These are phyloP conservation scores for Mionectes olivaceus DNA, from an alignment of 2,797 vertebrate genomes.

Conservation along the genomic window DNA sequence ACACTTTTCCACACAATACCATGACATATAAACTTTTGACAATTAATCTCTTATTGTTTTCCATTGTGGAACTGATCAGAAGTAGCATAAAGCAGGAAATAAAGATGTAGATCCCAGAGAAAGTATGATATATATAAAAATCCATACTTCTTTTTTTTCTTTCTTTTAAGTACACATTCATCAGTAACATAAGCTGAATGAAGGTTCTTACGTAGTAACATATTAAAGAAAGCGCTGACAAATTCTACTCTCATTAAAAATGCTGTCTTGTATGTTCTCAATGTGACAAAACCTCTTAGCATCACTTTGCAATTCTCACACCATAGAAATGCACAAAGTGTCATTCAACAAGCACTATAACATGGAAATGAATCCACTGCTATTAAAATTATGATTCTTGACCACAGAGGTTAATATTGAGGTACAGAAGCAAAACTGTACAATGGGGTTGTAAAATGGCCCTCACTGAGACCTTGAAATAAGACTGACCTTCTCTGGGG, in stretches of 20 bases:
- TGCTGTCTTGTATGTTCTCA: neutral
- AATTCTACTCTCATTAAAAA: neutral
- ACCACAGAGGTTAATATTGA: neutral
- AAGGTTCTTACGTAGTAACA: neutral
- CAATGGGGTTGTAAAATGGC: neutral
- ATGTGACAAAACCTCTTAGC: neutral
- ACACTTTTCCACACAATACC: neutral
- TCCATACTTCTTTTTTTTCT: neutral
- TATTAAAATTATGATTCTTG: slow-evolving; percentile 8
- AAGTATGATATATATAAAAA: neutral
- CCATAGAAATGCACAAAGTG: neutral
- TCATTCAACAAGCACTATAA: neutral
- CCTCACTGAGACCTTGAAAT: neutral
- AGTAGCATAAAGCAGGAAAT: neutral
- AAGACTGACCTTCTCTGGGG: neutral
- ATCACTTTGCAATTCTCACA: neutral
- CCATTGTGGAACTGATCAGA: neutral
- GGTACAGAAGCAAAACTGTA: neutral
- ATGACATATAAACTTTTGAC: neutral
- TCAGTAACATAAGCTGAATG: neutral
- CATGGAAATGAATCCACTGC: neutral
- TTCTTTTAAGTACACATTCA: neutral
- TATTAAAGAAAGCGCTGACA: neutral
- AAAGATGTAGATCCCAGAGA: neutral
- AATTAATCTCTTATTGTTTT: neutral